phyloP scores from a whole-genome alignment of 1,140 invertebrate genomes.

The Meteorus sp. region DNA sequence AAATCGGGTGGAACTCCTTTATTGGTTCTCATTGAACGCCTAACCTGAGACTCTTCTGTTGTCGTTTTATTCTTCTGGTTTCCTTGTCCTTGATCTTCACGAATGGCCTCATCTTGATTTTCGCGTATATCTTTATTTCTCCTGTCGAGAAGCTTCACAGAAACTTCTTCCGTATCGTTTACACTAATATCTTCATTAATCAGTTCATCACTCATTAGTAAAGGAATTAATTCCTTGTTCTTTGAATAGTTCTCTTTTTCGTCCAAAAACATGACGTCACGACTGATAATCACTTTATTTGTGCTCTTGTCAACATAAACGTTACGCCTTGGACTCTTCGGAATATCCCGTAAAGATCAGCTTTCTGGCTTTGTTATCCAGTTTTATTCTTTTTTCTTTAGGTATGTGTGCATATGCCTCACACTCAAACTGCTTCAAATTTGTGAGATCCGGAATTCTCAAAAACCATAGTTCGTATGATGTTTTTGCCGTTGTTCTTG shows the following conservation, averaged over 20 bases:
- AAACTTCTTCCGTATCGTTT: constrained; percentile 1
- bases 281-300: constrained; percentile 2
- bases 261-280: constrained; percentile 31
- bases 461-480: constrained; percentile 36
- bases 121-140: not conserved
- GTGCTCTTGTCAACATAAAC: constrained; percentile 22
- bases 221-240: not conserved
- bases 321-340: constrained; percentile 31
- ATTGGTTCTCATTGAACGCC: too few relatives aligned
- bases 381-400: constrained; percentile 33
- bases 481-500: constrained; percentile 22
- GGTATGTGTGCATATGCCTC: constrained; percentile 34
- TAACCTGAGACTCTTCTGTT: too few relatives aligned
- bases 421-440: constrained; percentile 42
- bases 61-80: not conserved
- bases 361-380: constrained; percentile 24
- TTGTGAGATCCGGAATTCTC: constrained; percentile 33
- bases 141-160: not conserved
- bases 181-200: not conserved
- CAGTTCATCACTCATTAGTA: not conserved
- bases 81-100: constrained; percentile 1
- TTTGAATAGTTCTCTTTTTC: constrained; percentile 20
- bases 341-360: constrained; percentile 30
- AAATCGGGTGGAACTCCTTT: too few relatives aligned
- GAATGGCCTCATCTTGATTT: not conserved